Percentiles rank a stretch among this genome's conserved stretches.
Evolutionary conservation across 2,888 invertebrate genomes (phyloP).

Genomic region (Andrena fulva): DNA sequence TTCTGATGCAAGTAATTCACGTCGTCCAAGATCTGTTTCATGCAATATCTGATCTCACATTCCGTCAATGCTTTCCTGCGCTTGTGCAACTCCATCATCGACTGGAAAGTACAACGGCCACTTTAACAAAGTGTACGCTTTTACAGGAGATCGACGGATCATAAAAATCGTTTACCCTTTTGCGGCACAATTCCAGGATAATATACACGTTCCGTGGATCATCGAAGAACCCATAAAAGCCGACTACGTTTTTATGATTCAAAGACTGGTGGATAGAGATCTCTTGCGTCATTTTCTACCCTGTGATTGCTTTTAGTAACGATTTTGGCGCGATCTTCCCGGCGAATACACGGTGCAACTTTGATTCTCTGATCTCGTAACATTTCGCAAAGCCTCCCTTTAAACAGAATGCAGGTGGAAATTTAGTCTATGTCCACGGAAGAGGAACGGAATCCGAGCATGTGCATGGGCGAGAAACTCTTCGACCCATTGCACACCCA

Average conservation of each 20-base stretch:
- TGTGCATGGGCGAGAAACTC: too few species aligned
- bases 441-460: too few species aligned
- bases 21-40: slow-evolving; percentile 96
- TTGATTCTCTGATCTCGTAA: slow-evolving; percentile 95
- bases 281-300: slow-evolving; percentile 98
- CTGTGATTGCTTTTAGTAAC: slow-evolving; percentile 97
- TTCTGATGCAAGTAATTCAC: slow-evolving; percentile 96
- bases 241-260: slow-evolving; percentile 95
- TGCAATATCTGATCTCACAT: slow-evolving; percentile 98
- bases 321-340: slow-evolving; percentile 99
- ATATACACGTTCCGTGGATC: slow-evolving; percentile 97
- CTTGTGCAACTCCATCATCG: slow-evolving; percentile 99
- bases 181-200: slow-evolving; percentile 96
- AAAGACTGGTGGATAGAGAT: slow-evolving; percentile 97
- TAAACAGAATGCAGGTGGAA: slow-evolving; percentile 72
- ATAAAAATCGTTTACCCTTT: slow-evolving; percentile 89
- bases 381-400: slow-evolving; percentile 99
- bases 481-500: too few species aligned
- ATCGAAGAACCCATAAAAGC: slow-evolving; percentile 97
- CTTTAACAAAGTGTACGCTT: slow-evolving; percentile 28
- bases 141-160: not conserved
- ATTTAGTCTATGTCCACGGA: not conserved
- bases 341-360: slow-evolving; percentile 93
- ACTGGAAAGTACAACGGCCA: slow-evolving; percentile 86
- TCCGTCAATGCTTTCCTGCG: slow-evolving; percentile 97